Conservation (phyloP, 1,140 invertebrate species). For the Homalodisca vitripennis region DNA sequence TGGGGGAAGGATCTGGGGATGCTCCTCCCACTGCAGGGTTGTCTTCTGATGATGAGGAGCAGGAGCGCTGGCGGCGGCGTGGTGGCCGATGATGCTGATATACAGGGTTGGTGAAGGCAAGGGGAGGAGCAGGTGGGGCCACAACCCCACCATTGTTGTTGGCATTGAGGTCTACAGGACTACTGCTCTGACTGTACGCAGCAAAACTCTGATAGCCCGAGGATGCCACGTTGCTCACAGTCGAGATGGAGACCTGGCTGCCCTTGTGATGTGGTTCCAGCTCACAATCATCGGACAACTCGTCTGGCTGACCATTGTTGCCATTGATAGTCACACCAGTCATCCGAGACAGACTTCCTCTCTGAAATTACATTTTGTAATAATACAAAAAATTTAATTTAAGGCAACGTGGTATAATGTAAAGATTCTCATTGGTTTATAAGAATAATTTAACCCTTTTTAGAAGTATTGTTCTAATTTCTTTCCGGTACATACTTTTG, state of each 20-base stretch:
- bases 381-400: background rate
- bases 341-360: conserved; percentile 12
- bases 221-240: conserved; percentile 77
- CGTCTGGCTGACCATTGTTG: conserved; percentile 54
- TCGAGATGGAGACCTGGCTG: conserved; percentile 75
- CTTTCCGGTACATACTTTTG: too few relatives aligned
- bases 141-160: conserved; percentile 34
- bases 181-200: conserved; percentile 85
- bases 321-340: background rate
- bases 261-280: conserved; percentile 60
- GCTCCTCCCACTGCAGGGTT: conserved; percentile 43
- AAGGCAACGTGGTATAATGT: too few relatives aligned
- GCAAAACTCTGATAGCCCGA: conserved; percentile 90
- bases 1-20: conserved; percentile 47
- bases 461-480: too few relatives aligned
- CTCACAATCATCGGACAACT: conserved; percentile 65
- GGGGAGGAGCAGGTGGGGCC: conserved; percentile 54
- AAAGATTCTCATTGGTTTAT: too few relatives aligned
- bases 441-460: too few relatives aligned
- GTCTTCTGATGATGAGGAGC: conserved; percentile 47
- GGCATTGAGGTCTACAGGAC: conserved; percentile 70
- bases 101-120: conserved; percentile 86
- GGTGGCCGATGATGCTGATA: conserved; percentile 56
- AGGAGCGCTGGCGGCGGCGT: conserved; percentile 40
- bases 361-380: conserved; percentile 1